A percentile compares a stretch with the other conserved stretches of the same genome.
phyloP scores from a whole-genome alignment of 2,888 invertebrate species.

The Syrphus vitripennis region DNA sequence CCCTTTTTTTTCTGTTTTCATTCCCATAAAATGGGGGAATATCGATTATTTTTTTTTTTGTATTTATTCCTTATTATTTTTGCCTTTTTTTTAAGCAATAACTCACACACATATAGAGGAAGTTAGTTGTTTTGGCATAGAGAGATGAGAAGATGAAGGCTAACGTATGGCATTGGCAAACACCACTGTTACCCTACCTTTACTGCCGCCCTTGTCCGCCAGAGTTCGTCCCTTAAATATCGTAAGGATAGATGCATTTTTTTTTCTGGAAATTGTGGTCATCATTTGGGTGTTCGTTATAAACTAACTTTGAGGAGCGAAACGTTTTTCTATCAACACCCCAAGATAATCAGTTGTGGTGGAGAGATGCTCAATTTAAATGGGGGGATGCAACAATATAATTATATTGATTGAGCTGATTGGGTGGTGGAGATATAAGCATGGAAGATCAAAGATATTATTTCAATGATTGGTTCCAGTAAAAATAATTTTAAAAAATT shows the following conservation, averaged over 20 bases:
- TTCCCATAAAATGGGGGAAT: slow-evolving; percentile 44
- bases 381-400: slow-evolving; percentile 11
- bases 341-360: slow-evolving; percentile 43
- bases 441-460: neutral
- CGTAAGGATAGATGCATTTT: slow-evolving; percentile 45
- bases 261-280: slow-evolving; percentile 44
- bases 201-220: neutral
- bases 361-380: neutral
- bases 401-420: slow-evolving; percentile 36
- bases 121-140: neutral
- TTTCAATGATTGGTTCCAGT: neutral
- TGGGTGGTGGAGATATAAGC: neutral
- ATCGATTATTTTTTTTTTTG: slow-evolving; percentile 49
- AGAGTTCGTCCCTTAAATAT: neutral
- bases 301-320: slow-evolving; percentile 45
- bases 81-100: slow-evolving; percentile 40
- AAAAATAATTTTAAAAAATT: no score
- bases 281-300: slow-evolving; percentile 51
- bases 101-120: slow-evolving; percentile 41
- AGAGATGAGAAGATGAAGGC: slow-evolving; percentile 36
- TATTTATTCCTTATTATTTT: neutral
- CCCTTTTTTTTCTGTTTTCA: neutral
- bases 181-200: neutral
- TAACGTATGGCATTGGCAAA: slow-evolving; percentile 27
- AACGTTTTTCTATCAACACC: slow-evolving; percentile 45